Conservation (phyloP, 2,113 vertebrate genomes). For the Platycercus adscitus region DNA sequence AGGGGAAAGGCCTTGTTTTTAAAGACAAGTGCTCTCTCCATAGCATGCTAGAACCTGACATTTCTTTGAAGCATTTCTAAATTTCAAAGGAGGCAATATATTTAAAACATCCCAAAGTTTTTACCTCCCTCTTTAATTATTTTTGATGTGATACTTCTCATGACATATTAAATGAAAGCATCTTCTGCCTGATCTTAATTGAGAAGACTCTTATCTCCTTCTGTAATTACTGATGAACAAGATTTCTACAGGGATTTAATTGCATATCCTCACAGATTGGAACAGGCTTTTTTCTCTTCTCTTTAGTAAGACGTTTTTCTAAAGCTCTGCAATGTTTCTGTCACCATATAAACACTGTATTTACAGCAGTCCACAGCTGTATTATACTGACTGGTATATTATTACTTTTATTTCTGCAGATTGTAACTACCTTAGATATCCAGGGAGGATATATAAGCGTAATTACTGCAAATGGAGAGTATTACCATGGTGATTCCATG, state of each 20-base stretch:
- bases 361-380: conserved; percentile 11
- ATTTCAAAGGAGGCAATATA: conserved; percentile 38
- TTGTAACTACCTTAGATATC: not conserved
- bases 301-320: not conserved
- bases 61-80: conserved; percentile 61
- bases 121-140: conserved; percentile 7
- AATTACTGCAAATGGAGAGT: not conserved
- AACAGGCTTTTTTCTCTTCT: conserved; percentile 2
- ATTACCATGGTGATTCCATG: not conserved
- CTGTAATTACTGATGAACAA: conserved; percentile 58
- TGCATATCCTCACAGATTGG: not conserved
- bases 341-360: not conserved
- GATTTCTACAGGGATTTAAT: conserved; percentile 30
- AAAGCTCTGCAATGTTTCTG: not conserved
- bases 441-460: not conserved
- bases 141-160: conserved; percentile 40
- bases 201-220: conserved; percentile 22
- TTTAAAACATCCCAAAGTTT: conserved; percentile 31
- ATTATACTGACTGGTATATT: not conserved
- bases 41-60: conserved; percentile 5
- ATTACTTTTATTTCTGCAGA: conserved; percentile 20
- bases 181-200: conserved; percentile 46
- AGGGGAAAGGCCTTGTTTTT: conserved; percentile 13
- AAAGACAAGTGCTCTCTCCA: not conserved
- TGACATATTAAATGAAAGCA: conserved; percentile 35